Conservation (phyloP, 2,113 vertebrate species). For the Anthoscopus minutus region DNA sequence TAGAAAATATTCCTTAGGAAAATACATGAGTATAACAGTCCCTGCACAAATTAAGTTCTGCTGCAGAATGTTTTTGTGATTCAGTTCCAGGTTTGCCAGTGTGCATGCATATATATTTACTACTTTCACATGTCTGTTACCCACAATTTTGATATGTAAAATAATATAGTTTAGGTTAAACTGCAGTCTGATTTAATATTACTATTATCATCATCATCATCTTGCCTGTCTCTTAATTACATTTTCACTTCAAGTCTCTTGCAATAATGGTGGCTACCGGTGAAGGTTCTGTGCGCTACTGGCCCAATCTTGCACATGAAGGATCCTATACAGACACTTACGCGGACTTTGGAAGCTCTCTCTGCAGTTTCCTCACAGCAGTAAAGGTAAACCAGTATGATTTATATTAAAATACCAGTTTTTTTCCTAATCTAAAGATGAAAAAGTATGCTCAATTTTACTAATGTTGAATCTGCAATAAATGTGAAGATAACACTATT, state of each 20-base stretch:
- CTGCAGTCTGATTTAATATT: neutral
- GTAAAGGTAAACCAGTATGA: conserved; percentile 74
- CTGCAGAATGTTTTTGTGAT: neutral
- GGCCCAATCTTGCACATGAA: conserved; percentile 85
- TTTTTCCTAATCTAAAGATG: neutral
- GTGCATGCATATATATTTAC: neutral
- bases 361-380: conserved; percentile 83
- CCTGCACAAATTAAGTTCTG: rapidly evolving
- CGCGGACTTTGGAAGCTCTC: conserved; percentile 76
- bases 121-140: neutral
- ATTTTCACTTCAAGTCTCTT: conserved; percentile 66
- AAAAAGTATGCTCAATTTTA: neutral
- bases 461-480: neutral
- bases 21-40: neutral
- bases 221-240: neutral
- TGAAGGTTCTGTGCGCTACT: conserved; percentile 84
- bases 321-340: conserved; percentile 77
- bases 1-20: neutral
- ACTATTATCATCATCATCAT: neutral
- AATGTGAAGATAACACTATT: neutral
- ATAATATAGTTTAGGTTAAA: neutral
- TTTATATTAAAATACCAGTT: neutral
- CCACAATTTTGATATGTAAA: neutral
- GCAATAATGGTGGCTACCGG: conserved; percentile 81
- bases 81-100: neutral